These are phyloP conservation scores for Pegoplata infirma DNA, from an alignment of 2,888 invertebrate species.

Conservation along the genomic window DNA sequence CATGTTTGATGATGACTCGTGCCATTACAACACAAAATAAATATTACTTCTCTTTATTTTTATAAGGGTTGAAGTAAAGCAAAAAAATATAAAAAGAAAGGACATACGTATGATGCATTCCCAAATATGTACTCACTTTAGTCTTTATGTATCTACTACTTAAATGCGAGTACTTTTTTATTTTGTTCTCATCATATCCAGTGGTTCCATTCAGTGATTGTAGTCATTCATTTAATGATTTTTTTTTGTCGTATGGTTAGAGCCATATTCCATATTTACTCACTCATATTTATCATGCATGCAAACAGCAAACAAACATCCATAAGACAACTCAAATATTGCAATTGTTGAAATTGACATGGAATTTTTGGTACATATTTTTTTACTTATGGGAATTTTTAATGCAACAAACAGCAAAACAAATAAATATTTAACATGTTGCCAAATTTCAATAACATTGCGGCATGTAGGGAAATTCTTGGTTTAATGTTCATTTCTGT, in stretches of 20 bases:
- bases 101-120: background rate
- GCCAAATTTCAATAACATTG: conserved; percentile 46
- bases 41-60: background rate
- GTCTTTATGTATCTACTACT: background rate
- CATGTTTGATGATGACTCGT: conserved; percentile 4
- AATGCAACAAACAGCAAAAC: conserved; percentile 33
- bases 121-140: background rate
- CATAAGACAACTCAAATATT: conserved; percentile 1
- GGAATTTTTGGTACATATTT: conserved; percentile 47
- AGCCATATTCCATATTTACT: too few relatives aligned
- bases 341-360: conserved; percentile 41
- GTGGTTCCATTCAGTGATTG: conserved; percentile 25
- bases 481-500: too few relatives aligned
- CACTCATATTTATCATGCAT: conserved; percentile 4
- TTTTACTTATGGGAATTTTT: conserved; percentile 43
- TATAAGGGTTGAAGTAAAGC: background rate
- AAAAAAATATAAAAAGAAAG: background rate
- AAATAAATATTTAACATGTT: conserved; percentile 35
- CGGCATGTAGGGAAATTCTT: conserved; percentile 1
- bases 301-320: background rate
- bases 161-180: background rate
- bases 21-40: conserved; percentile 4
- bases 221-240: conserved; percentile 6
- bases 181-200: conserved; percentile 6
- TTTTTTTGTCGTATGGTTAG: background rate